Conservation (phyloP, 1,140 invertebrate genomes). For the Drosophila orena region DNA sequence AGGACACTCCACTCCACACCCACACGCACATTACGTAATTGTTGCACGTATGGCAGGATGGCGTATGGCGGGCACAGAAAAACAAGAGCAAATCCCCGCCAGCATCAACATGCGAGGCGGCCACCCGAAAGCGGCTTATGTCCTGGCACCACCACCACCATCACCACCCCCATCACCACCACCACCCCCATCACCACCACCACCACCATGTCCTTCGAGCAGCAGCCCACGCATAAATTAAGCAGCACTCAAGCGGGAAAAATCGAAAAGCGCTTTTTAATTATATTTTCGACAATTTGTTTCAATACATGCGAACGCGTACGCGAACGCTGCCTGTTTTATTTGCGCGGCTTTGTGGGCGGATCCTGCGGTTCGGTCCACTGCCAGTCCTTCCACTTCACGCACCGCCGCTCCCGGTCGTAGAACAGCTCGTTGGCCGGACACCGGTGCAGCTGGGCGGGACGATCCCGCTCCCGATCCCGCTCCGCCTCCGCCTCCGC, state of each 20-base stretch:
- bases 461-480: conserved; percentile 10
- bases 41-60: conserved; percentile 37
- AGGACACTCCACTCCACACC: neutral
- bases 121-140: conserved; percentile 50
- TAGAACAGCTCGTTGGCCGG: conserved; percentile 54
- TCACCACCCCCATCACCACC: too few species aligned
- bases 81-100: conserved; percentile 47
- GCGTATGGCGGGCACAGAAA: neutral
- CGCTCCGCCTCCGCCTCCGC: too few species aligned
- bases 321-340: conserved; percentile 20
- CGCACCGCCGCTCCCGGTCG: conserved; percentile 44
- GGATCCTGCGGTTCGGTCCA: conserved; percentile 62
- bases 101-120: conserved; percentile 17
- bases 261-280: conserved; percentile 54
- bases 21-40: conserved; percentile 50
- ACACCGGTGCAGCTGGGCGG: conserved; percentile 38
- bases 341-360: conserved; percentile 55
- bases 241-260: conserved; percentile 32
- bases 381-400: conserved; percentile 57
- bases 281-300: conserved; percentile 65
- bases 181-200: too few species aligned
- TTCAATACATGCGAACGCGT: conserved; percentile 37
- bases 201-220: too few species aligned
- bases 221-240: conserved; percentile 41
- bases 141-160: conserved; percentile 2